Evolutionary conservation across 1,140 invertebrate species (phyloP).

Genomic region (Polypedilum pembai): DNA sequence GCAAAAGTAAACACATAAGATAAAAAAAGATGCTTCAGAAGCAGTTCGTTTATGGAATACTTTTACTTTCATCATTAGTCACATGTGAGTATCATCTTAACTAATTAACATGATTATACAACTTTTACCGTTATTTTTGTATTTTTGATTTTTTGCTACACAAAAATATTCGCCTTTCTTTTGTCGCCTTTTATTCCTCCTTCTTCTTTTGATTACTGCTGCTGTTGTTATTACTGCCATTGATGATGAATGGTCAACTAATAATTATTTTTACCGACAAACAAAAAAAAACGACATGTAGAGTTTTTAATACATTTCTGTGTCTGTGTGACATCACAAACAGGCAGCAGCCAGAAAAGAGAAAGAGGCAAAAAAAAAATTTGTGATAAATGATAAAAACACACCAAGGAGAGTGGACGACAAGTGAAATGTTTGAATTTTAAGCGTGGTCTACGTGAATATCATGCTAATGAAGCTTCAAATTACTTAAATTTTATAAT

Average conservation of each 20-base stretch:
- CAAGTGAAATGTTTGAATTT: background rate
- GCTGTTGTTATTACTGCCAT: no score
- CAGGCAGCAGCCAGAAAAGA: background rate
- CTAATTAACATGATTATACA: background rate
- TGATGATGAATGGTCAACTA: no score
- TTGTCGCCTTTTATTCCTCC: background rate
- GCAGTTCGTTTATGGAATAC: background rate
- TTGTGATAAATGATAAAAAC: background rate
- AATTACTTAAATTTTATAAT: background rate
- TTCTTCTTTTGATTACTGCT: no score
- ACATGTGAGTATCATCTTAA: constrained; percentile 20
- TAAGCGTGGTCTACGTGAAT: background rate
- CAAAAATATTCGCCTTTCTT: constrained; percentile 6
- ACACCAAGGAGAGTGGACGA: background rate
- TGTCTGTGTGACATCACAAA: background rate
- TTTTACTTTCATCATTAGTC: constrained; percentile 28
- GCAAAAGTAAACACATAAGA: background rate
- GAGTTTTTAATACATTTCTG: background rate
- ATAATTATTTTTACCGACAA: no score
- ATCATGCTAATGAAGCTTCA: constrained; percentile 5
- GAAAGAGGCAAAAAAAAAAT: background rate
- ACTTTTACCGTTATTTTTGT: background rate
- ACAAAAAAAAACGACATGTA: no score
- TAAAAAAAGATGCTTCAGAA: constrained; percentile 1
- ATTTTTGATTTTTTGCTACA: background rate